Evolutionary conservation across 2,888 invertebrate genomes (phyloP), one percentile per base, ranked within the genome.

Genomic region (Pseudoips prasinana): DNA sequence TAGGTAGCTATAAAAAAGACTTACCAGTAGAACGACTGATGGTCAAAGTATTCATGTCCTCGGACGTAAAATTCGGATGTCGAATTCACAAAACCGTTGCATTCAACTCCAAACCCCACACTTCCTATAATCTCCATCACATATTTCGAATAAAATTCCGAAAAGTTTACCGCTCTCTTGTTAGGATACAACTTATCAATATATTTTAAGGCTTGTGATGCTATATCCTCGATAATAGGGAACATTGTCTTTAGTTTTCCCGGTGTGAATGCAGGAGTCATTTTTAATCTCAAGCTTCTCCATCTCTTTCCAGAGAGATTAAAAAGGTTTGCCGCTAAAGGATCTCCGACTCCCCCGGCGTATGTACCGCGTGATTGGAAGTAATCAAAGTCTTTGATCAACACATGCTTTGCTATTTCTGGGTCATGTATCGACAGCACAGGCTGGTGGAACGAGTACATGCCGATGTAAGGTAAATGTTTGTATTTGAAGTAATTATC

Each of bases 171-270:
- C 0, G 76, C 65, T 34, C 76, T 65, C 1, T 58, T 62, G 0
- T 76, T 75, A 0, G 65, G 36, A 34, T 79, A 39, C 38, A 62
- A 23, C 27, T 64, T 32, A 10, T 80, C 68, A 4, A 90, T 73
- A 33, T 90, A 84, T 3, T 69, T 58, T 1, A 86, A 63, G 48
- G 92, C 83, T 34, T 90, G 83, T 7, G 85, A 69, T 0, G 91
- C 91, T 34, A 92, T 90, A 19, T 89, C 77, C 22, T 90, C 83
- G 7, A 93, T 89, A 0, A 91, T 87, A 0, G 81, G 80, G 51
- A 92, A 92, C 91, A 93, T 92, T 1, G 74, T 86, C 64, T 92
- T 93, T 27, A 94, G 69, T 69, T 93, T 93, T 4, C 91, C 92
- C 0, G 92, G 90, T 0, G 93, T 91, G 60, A 93, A 94, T 0